Evolutionary conservation across 1,140 invertebrate species (phyloP), one percentile per base, ranked within the genome.

Genomic region (Eriocheir sinensis): DNA sequence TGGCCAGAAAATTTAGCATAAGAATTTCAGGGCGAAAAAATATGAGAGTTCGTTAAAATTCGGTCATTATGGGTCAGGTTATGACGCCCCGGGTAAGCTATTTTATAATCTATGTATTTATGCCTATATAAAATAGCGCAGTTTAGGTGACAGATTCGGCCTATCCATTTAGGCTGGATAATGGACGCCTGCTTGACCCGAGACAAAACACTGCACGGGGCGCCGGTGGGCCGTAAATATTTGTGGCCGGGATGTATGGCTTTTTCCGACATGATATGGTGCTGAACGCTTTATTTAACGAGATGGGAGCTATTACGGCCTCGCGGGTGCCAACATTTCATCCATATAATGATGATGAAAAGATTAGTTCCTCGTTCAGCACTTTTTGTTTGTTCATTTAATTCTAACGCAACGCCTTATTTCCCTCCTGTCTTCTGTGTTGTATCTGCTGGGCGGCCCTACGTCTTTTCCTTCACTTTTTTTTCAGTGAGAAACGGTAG

Each of bases 1-100:
- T 89, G 86, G 86, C 93, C 81, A 15, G 93, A 90, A 89, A 94
- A 94, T 94, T 94, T 94, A 94, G 60, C 86, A 94, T 94, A 94
- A 94, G 40, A 94, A 90, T 90, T 89, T 90, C 60, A 94, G 30
- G 72, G 27, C n/a, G 34, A 92, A 89, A 79, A 94, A 79, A 89
- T 94, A 94, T 40, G 93, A 48, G 93, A 81, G 93, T 94, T 94
- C 60, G 93, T 94, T 94, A 94, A 81, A 94, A 81, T 89, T 89
- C 27, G 85, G 86, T 89, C 88, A 79, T 93, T 93, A 88, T 93
- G 89, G 89, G 94, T 85, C 80, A 86, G 81, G 80, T 91, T 91
- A 92, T 92, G 91, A 91, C 79, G 30, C 38, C 40, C 80, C 30
- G n/a, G 34, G 79, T 48, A 38, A 90, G 53, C 32, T 72, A 90